A percentile compares a stretch with the other conserved stretches of the same genome.
phyloP scores from a whole-genome alignment of 2,797 vertebrate species.

The Rhodeus uyekii region DNA sequence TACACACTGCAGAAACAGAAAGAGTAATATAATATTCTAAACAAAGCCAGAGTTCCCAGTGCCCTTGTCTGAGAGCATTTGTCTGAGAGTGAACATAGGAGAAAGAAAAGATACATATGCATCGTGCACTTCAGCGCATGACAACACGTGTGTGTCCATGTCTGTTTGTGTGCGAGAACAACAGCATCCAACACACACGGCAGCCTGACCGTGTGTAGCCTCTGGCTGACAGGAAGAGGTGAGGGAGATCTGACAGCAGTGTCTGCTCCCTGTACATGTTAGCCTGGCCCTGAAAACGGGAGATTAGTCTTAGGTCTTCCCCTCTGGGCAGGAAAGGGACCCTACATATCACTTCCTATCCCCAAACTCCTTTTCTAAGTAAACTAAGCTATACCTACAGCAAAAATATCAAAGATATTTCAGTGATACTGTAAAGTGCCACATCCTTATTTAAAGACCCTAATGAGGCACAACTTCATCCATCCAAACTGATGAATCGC shows the following conservation, averaged over 20 bases:
- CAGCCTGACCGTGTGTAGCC: slow-evolving; percentile 57
- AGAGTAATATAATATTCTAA: neutral
- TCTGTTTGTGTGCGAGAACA: slow-evolving; percentile 47
- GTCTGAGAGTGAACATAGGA: neutral
- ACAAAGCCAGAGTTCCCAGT: neutral
- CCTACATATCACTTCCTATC: slow-evolving; percentile 66
- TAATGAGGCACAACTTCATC: neutral
- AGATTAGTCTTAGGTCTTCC: slow-evolving; percentile 69
- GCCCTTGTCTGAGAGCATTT: neutral
- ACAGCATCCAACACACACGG: neutral
- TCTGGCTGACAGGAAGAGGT: slow-evolving; percentile 70
- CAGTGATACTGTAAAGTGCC: neutral
- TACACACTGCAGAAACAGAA: neutral
- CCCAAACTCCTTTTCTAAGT: slow-evolving; percentile 34
- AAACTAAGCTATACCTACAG: slow-evolving; percentile 1
- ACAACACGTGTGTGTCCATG: slow-evolving; percentile 32
- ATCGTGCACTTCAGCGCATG: neutral
- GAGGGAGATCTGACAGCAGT: slow-evolving; percentile 80
- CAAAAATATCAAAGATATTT: slow-evolving; percentile 12
- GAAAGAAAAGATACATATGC: neutral
- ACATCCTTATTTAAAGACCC: neutral
- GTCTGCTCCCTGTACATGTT: slow-evolving; percentile 80
- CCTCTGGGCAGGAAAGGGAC: slow-evolving; percentile 68
- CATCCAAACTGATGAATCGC: neutral
- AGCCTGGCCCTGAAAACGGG: slow-evolving; percentile 78